Percentiles rank a stretch among this genome's conserved stretches.
phyloP scores from a whole-genome alignment of 2,113 vertebrate genomes.

The Siphamia tubifer region DNA sequence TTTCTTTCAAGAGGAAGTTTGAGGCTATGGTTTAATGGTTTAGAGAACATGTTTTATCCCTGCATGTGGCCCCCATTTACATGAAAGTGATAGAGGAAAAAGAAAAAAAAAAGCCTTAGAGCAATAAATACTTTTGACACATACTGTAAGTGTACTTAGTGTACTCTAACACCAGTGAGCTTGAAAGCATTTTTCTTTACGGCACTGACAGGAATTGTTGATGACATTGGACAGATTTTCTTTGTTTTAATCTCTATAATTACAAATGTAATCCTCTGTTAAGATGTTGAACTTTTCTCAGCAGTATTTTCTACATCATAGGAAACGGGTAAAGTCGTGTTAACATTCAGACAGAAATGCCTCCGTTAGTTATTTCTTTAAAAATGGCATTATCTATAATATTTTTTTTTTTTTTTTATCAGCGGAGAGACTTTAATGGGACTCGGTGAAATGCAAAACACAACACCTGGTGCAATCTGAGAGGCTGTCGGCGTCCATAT shows the following conservation, averaged over 20 bases:
- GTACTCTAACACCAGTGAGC: no score
- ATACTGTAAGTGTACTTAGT: no score
- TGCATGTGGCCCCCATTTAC: no score
- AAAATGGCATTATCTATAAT: neutral
- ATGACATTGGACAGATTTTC: neutral
- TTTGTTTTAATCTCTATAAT: conserved; percentile 15
- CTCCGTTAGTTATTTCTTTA: neutral
- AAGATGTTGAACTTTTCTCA: conserved; percentile 13
- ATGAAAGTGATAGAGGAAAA: no score
- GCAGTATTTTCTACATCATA: neutral
- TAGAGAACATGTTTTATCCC: no score
- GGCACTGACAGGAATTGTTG: conserved; percentile 16
- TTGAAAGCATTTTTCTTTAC: no score
- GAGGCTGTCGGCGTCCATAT: neutral
- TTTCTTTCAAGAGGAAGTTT: no score
- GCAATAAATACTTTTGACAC: no score
- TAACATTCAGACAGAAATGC: neutral
- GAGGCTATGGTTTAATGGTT: no score
- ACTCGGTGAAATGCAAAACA: neutral
- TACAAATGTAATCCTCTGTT: conserved; percentile 4
- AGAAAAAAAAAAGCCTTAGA: no score
- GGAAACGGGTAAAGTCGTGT: neutral
- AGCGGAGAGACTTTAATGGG: neutral
- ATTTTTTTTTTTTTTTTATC: neutral
- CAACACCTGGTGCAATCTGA: neutral